Evolutionary conservation across 2,888 invertebrate species (phyloP).

Genomic region (Invenusta paracnida): DNA sequence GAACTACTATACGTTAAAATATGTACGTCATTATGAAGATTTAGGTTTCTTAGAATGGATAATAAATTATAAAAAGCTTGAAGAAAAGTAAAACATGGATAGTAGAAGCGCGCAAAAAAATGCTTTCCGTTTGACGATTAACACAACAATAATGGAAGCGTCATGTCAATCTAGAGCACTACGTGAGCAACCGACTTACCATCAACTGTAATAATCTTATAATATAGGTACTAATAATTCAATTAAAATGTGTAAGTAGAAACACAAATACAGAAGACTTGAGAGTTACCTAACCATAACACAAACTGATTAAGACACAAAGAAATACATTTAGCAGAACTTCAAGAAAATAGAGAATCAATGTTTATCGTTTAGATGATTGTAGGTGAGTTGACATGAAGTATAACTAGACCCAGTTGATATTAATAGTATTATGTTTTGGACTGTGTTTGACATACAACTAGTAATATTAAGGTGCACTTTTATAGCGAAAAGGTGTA

Average conservation of each 20-base stretch:
- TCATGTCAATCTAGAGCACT: constrained; percentile 26
- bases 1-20: not conserved
- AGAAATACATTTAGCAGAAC: not conserved
- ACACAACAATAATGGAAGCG: constrained; percentile 14
- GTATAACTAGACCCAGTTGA: too few relatives aligned
- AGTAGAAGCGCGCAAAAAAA: not conserved
- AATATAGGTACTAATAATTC: not conserved
- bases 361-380: too few relatives aligned
- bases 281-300: not conserved
- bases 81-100: not conserved
- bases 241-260: constrained; percentile 13
- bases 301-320: not conserved
- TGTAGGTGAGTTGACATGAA: too few relatives aligned
- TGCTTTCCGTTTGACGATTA: constrained; percentile 13
- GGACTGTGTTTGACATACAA: not conserved
- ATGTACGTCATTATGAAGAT: not conserved
- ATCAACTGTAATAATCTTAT: not conserved
- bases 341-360: not conserved
- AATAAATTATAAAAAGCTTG: not conserved
- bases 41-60: not conserved
- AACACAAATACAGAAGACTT: constrained; percentile 5
- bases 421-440: not conserved
- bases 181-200: constrained; percentile 23
- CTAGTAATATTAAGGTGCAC: not conserved
- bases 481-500: not conserved